Conservation (phyloP, 2,888 invertebrate species). For the Dinocampus coccinellae region DNA sequence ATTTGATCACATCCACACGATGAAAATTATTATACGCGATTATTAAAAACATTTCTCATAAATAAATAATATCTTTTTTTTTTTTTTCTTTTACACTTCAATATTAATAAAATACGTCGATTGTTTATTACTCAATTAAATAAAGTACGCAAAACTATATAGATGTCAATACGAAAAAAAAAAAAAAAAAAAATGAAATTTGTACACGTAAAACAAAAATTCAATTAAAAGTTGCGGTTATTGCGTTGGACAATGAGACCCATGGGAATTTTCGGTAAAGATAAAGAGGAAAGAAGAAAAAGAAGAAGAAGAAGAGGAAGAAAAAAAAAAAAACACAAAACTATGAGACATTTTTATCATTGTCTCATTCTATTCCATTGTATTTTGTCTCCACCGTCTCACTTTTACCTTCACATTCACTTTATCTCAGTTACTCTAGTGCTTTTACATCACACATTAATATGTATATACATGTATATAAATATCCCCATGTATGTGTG, state of each 20-base stretch:
- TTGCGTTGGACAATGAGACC: slow-evolving; percentile 68
- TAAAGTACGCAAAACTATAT: neutral
- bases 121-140: slow-evolving; percentile 27
- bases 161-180: slow-evolving; percentile 46
- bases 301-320: too few relatives aligned
- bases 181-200: slow-evolving; percentile 58
- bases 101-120: neutral
- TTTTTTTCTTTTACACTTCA: too few relatives aligned
- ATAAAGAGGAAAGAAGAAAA: too few relatives aligned
- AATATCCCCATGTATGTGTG: slow-evolving; percentile 5
- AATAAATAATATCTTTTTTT: too few relatives aligned
- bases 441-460: too few relatives aligned
- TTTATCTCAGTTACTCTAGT: neutral
- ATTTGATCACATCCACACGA: too few relatives aligned
- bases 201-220: slow-evolving; percentile 59
- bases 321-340: too few relatives aligned
- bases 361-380: neutral
- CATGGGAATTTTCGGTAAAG: slow-evolving; percentile 48
- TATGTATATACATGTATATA: too few relatives aligned
- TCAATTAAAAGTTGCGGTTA: slow-evolving; percentile 69
- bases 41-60: too few relatives aligned
- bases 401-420: neutral
- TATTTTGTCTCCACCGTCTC: slow-evolving; percentile 26
- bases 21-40: too few relatives aligned
- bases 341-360: slow-evolving; percentile 39